Base-by-base conservation (phyloP, 2,113 vertebrate genomes). In the Brachyistius frenatus region DNA sequence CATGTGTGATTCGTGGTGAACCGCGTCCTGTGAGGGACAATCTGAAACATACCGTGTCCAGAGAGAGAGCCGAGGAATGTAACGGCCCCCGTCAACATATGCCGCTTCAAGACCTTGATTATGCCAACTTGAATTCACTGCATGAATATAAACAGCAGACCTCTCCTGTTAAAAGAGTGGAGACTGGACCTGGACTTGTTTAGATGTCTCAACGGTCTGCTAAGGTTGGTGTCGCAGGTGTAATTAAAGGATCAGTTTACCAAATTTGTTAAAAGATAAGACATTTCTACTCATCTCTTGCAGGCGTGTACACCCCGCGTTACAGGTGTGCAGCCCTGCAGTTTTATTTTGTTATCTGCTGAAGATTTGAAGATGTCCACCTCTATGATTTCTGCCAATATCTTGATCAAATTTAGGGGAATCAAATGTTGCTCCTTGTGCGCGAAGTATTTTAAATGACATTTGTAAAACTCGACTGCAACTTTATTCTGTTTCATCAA, bases 131-230 rank as follows among this genome's bases (percentile, higher is more conserved):
- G 4, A 69, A 5, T 50, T 1, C 30, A 58, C 5, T 47, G 30
- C 65, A 35, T 50, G 46, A 30, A 64, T 68, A 58, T 75, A 72
- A 64, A 64, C 62, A 84, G 47, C 72, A 32, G 60, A 76, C 73
- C 65, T 66, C 46, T 36, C 5, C 54, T 67, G 11, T 62, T 53
- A 41, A 57, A 2, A 31, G 13, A 14, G 47, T 23, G 30, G 7
- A 32, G 35, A 56, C 32, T 30, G 6, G n/a, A 33, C 6, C 36
- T 33, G 44, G 44, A 50, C 32, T 47, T 23, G 23, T 23, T 23
- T 11, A n/a, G 39, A 9, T 57, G 50, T 36, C 37, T 58, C 46
- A 13, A 49, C 14, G 7, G 14, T 44, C 11, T 3, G 5, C 3
- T 33, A 11, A 16, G 7, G 57, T 14, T 4, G 37, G 3, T 39